Evolutionary conservation across 30 jellyfish, hydroid and myxozoan genomes (phyloP), one percentile per base, ranked within the genome.

Genomic region (Rhopilema esculentum): DNA sequence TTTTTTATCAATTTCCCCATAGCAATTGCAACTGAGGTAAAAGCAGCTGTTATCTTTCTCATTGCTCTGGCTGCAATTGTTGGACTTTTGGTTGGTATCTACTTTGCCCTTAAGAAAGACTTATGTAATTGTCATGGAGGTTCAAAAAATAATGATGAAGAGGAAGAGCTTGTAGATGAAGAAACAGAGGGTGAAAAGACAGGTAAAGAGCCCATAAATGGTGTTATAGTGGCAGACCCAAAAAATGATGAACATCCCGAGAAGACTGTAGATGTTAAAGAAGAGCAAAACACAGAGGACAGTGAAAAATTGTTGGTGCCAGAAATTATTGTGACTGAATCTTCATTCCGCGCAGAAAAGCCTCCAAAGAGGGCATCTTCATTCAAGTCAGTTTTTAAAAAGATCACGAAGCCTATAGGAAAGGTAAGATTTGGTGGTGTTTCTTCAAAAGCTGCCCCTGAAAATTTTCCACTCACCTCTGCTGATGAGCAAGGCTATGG

Each of bases 341-440:
- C 93, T 18, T 28, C 91, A 0, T 81, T 85, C 72, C 81, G 51
- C 1, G 84, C 97, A 27, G 92, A 66, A 40, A 87, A 92, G 30
- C 82, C 75, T 0, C 80, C 88, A 65, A 80, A 82, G 49, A 78
- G 88, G 50, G 68, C 85, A 19, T 77, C 93, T 9, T 82, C 97
- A 7, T 24, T 95, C 78, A 80, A 82, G 62, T 90, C 98, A 1
- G 96, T 95, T 24, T 86, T 95, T 19, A 95, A 95, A 74, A 90
- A 82, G 84, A 95, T 90, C 19, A 66, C 91, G 27, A 80, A 82
- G 40, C 98, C 98, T n/a, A 83, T 83, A 27, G 92, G 92, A 22
- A 95, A 88, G 51, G 99, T 95, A 4, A 80, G 97, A 65, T 95
- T 95, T 82, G 92, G 97, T 29, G 96, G 94, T 7, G 92, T 85